Evolutionary conservation across 1,140 invertebrate species (phyloP), one percentile per base, ranked within the genome.

Genomic region (Macrocentrus cingulum): DNA sequence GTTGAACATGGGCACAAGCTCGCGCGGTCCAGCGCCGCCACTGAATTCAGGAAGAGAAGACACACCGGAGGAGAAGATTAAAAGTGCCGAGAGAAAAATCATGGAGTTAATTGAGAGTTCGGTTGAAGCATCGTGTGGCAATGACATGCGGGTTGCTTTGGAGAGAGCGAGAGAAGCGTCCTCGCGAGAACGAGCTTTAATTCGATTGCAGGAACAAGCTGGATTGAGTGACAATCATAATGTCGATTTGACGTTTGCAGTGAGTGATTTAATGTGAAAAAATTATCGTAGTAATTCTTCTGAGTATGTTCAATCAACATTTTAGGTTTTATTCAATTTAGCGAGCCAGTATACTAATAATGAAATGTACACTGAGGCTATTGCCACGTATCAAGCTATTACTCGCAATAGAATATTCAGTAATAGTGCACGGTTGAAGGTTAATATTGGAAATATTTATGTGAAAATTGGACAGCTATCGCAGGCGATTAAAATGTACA

Each of bases 391-490:
- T 78, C 91, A 95, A 75, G 86, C 90, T 18, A 91, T 94, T 60
- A 90, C 89, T 1, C 89, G 91, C 66, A 95, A 95, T 69, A 86
- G 88, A 70, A 85, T 91, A 77, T 93, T 94, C 71, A 87, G 84
- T n/a, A 92, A 94, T 71, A 89, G 89, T 37, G 91, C 94, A 68
- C 85, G 95, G 61, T 78, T 99, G 0, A 97, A 97, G 82, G 87
- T 98, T 0, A 99, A 99, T 70, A 98, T 99, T 89, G 97, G 95
- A 1, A 99, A 99, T 74, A 97, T 99, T 71, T 95, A 97, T 77
- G 95, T 93, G 62, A 91, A 92, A 76, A 91, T 97, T 83, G 93
- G 92, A 23, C 92, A 98, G 69, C 94, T 91, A 68, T 87, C 89
- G 13, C 95, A 97, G 81, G 97, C 97, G 3, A 89, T 99, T 42